Base-by-base conservation (phyloP, 2,113 vertebrate genomes). In the Gopherus evgoodei region DNA sequence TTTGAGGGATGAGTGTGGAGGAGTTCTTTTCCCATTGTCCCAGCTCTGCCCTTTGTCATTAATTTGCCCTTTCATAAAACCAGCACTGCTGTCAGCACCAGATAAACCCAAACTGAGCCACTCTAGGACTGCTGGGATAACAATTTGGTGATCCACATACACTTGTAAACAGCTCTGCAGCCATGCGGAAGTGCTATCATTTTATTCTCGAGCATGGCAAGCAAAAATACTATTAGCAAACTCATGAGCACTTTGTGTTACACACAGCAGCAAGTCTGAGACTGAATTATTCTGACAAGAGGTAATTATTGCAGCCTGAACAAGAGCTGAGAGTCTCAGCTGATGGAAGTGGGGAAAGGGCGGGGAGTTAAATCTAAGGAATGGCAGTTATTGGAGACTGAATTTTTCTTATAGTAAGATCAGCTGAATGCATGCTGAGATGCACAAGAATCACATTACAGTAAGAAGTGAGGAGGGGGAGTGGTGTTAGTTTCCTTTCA, bases 101-200 rank as follows among this genome's bases (percentile, higher is more conserved):
- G 22, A 72, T 52, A 94, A 92, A 0, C 25, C 31, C 62, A 93
- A 57, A 65, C 65, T 83, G 86, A 91, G 79, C 75, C 91, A 54
- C 72, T 94, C 57, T 82, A 65, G 35, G 19, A 38, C 14, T n/a
- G 65, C 91, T 81, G 84, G 65, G 90, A 93, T 85, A 96, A 69
- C 83, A 90, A 95, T 92, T 90, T 89, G 80, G 90, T 81, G 72
- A 38, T 38, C 81, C 53, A 57, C 38, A 85, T 54, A 79, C 29
- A 91, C 47, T 89, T 97, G 96, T 91, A 92, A 81, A 87, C 65
- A 93, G 86, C 82, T 85, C 87, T 87, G 75, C 49, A 93, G 84
- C 94, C 94, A 90, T 24, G 7, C 84, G 57, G 92, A 89, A 87
- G 75, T 57, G 92, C 47, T 85, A 92, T 89, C 65, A 88, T 85